Evolutionary conservation across 2,797 vertebrate genomes (phyloP).

Genomic region (Periophthalmus magnuspinnatus): DNA sequence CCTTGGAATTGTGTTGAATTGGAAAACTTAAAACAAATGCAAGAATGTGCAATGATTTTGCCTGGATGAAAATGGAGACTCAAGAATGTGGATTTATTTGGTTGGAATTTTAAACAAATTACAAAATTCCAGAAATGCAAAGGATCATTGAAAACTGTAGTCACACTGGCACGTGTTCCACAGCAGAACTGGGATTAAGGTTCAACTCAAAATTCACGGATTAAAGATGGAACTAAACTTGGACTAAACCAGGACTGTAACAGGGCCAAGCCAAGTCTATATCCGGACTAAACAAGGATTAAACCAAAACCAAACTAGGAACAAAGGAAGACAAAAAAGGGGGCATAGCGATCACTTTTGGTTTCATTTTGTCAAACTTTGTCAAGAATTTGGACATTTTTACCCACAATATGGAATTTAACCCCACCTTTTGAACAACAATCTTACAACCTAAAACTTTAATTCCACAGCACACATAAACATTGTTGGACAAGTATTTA

Average conservation of each 20-base stretch:
- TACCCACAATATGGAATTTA: neutral
- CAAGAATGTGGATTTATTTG: slow-evolving; percentile 44
- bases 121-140: neutral
- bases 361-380: neutral
- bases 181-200: no score
- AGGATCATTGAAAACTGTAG: slow-evolving; percentile 36
- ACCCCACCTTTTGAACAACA: neutral
- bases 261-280: neutral
- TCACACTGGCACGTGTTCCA: neutral
- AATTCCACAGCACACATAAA: neutral
- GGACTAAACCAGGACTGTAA: neutral
- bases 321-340: slow-evolving; percentile 24
- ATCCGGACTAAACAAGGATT: neutral
- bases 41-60: slow-evolving; percentile 9
- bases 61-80: neutral
- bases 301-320: neutral
- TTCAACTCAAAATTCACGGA: neutral
- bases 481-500: neutral
- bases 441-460: neutral
- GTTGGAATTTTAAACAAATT: neutral
- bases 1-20: slow-evolving; percentile 36
- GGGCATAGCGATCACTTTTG: slow-evolving; percentile 39
- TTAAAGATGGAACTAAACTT: neutral
- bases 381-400: slow-evolving; percentile 19
- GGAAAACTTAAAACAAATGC: slow-evolving; percentile 42